phyloP scores from a whole-genome alignment of 2,888 invertebrate genomes.

The Drosophila mettleri region DNA sequence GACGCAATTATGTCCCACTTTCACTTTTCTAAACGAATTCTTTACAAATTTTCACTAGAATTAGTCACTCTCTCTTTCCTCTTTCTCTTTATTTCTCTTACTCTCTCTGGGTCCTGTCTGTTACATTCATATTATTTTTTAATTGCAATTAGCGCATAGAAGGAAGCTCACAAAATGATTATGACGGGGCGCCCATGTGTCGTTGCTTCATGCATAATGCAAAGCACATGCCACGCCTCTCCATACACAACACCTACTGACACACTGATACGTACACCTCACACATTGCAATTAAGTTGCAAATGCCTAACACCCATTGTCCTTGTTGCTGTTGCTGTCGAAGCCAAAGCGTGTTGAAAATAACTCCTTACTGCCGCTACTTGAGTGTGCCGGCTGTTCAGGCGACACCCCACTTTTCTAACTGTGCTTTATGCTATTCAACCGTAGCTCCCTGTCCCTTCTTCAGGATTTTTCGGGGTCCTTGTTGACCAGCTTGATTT shows the following conservation, averaged over 20 bases:
- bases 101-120: slow-evolving; percentile 1
- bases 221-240: slow-evolving; percentile 52
- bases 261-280: slow-evolving; percentile 21
- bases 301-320: slow-evolving; percentile 65
- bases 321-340: slow-evolving; percentile 65
- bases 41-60: slow-evolving; percentile 33
- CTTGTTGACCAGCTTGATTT: slow-evolving; percentile 45
- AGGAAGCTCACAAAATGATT: slow-evolving; percentile 70
- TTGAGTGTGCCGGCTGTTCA: slow-evolving; percentile 54
- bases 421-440: neutral
- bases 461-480: slow-evolving; percentile 17
- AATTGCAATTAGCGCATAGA: slow-evolving; percentile 77
- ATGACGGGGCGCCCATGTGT: slow-evolving; percentile 55
- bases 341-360: slow-evolving; percentile 63
- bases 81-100: neutral
- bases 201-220: slow-evolving; percentile 71
- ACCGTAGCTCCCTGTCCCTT: neutral
- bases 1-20: slow-evolving; percentile 55
- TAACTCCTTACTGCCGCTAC: slow-evolving; percentile 71
- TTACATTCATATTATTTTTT: slow-evolving; percentile 67
- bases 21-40: slow-evolving; percentile 67
- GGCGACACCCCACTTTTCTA: neutral
- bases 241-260: slow-evolving; percentile 4
- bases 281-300: slow-evolving; percentile 73
- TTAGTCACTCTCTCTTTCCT: neutral